These are phyloP conservation scores for Halichondria panicea DNA, from an alignment of 37 sponge, comb jelly and placozoan genomes.

Conservation along the genomic window DNA sequence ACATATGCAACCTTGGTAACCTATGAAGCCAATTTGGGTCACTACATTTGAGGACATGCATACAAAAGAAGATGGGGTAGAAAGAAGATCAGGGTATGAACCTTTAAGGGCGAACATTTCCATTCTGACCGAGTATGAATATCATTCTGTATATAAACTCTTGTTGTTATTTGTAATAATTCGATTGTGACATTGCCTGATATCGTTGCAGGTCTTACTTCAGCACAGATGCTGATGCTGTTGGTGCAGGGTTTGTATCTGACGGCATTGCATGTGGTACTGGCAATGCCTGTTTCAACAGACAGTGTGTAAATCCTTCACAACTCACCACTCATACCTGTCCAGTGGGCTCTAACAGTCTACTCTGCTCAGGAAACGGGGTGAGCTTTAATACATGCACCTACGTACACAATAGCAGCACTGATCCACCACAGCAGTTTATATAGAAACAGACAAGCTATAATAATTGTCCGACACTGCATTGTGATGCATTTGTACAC, in stretches of 20 bases:
- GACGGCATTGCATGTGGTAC: constrained; percentile 42
- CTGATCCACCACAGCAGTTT: too few relatives aligned
- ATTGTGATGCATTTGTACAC: not conserved
- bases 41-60: too few relatives aligned
- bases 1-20: too few relatives aligned
- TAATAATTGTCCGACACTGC: not conserved
- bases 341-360: constrained; percentile 42
- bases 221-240: not conserved
- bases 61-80: too few relatives aligned
- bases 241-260: constrained; percentile 33
- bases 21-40: too few relatives aligned
- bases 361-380: constrained; percentile 67
- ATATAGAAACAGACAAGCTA: too few relatives aligned
- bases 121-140: too few relatives aligned
- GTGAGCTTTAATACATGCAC: too few relatives aligned
- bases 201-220: not conserved
- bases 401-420: too few relatives aligned
- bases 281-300: constrained; percentile 1
- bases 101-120: too few relatives aligned
- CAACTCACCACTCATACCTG: constrained; percentile 5
- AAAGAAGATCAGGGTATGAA: too few relatives aligned
- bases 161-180: not conserved
- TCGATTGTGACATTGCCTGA: not conserved
- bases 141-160: too few relatives aligned
- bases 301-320: constrained; percentile 2